Evolutionary conservation across 2,888 invertebrate genomes (phyloP).

Genomic region (Branchipolynoe longqiensis): DNA sequence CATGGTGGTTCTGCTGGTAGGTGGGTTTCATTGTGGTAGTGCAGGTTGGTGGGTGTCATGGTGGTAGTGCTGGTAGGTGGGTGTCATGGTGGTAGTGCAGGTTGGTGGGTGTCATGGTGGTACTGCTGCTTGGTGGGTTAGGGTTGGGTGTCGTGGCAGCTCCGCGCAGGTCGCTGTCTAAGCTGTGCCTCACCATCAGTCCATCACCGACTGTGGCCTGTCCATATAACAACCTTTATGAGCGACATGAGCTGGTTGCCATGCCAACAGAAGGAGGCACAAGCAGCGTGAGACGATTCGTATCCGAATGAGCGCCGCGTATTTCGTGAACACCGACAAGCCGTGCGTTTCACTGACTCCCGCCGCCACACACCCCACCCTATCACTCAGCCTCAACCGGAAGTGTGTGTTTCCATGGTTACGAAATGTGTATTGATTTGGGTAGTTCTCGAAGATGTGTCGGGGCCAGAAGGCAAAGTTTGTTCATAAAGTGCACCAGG

Average conservation of each 20-base stretch:
- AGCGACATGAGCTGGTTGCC: constrained; percentile 7
- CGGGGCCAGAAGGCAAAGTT: neutral
- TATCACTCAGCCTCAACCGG: neutral
- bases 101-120: neutral
- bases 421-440: constrained; percentile 43
- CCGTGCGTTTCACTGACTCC: neutral
- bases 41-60: too few species aligned
- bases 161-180: too few species aligned
- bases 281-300: neutral
- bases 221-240: constrained; percentile 14
- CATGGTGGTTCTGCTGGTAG: too few species aligned
- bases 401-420: constrained; percentile 45
- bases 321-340: neutral
- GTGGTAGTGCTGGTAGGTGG: neutral
- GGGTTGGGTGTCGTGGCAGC: neutral
- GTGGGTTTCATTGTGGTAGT: too few species aligned
- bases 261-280: constrained; percentile 21
- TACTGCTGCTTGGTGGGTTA: too few species aligned
- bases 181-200: too few species aligned
- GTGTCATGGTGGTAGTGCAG: neutral
- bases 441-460: neutral
- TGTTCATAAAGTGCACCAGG: too few species aligned
- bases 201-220: too few species aligned
- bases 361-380: neutral
- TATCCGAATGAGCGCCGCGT: neutral